Conservation (phyloP, 2,797 vertebrate species). For the Amblyraja radiata region DNA sequence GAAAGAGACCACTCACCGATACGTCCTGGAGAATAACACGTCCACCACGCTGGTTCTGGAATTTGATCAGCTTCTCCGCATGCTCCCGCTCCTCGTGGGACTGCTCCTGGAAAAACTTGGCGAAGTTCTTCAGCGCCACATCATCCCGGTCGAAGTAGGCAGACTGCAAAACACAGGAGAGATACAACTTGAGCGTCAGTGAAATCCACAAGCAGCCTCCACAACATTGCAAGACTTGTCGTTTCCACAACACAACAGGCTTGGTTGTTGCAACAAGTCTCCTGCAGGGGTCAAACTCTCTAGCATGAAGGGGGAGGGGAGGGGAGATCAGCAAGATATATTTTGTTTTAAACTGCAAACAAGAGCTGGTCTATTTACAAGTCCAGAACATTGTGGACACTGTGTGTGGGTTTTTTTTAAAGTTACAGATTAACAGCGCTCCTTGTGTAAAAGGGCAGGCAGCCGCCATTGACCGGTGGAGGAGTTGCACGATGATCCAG, state of each 20-base stretch:
- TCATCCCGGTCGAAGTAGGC: conserved; percentile 74
- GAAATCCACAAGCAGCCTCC: not conserved
- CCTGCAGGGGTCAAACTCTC: too few relatives aligned
- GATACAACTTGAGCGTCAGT: not conserved
- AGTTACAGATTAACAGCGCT: not conserved
- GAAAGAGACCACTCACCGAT: conserved; percentile 48
- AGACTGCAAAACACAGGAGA: conserved; percentile 49
- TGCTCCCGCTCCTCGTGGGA: conserved; percentile 64
- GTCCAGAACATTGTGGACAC: too few relatives aligned
- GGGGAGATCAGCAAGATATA: too few relatives aligned
- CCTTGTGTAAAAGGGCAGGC: not conserved
- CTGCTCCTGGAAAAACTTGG: conserved; percentile 61
- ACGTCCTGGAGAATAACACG: conserved; percentile 62
- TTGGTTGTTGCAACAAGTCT: too few relatives aligned
- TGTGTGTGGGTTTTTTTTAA: too few relatives aligned
- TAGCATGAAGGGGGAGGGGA: too few relatives aligned
- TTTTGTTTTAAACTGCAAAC: not conserved
- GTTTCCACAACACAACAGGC: too few relatives aligned
- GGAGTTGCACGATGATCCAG: too few relatives aligned
- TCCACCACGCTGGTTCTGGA: conserved; percentile 68
- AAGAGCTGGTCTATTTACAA: not conserved
- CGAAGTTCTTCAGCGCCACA: conserved; percentile 64
- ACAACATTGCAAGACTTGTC: not conserved
- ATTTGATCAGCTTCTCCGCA: conserved; percentile 62
- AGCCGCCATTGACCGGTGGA: not conserved